Evolutionary conservation across 1,140 invertebrate species (phyloP), one percentile per base, ranked within the genome.

Genomic region (Drosophila carrolli): DNA sequence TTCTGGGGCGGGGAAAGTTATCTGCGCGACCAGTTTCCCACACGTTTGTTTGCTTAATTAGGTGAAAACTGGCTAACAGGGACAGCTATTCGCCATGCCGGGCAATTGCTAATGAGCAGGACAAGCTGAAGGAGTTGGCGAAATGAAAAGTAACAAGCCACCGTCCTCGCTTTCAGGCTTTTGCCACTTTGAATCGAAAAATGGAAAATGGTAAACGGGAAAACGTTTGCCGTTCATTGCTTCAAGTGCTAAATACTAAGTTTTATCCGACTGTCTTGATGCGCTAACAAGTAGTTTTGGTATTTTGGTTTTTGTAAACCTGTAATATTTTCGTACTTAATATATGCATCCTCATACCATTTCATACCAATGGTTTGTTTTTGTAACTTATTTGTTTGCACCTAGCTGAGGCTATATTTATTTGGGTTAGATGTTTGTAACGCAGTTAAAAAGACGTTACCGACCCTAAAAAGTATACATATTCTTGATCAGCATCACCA

Each of bases 1-100:
- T 48, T 71, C 50, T 43, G 67, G 43, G 63, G 65, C 63, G 51
- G 82, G 78, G 83, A 85, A 82, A 85, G 82, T 85, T 82, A 82
- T 82, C 79, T 78, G 27, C 57, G 50, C 73, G 55, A 11, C 74
- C 70, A 82, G 48, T 86, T 88, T 86, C 83, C 83, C 83, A 86
- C 83, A 86, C 83, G 83, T 88, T 86, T 86, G 83, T 86, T 86
- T 86, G 79, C 83, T 86, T 86, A 86, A 86, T 86, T 86, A 86
- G 83, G 83, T 86, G 83, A 86, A 86, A 86, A 86, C 83, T 78
- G 62, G 79, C 83, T 60, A 86, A 86, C 82, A 86, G 82, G 48
- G 27, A 51, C 48, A 51, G 48, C 82, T 86, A 83, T 86, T 32
- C 29, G 68, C 61, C 67, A 76, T 74, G 81, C 77, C 67, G 66